phyloP scores from a whole-genome alignment of 2,888 invertebrate species.

The Pyrochroa serraticornis region DNA sequence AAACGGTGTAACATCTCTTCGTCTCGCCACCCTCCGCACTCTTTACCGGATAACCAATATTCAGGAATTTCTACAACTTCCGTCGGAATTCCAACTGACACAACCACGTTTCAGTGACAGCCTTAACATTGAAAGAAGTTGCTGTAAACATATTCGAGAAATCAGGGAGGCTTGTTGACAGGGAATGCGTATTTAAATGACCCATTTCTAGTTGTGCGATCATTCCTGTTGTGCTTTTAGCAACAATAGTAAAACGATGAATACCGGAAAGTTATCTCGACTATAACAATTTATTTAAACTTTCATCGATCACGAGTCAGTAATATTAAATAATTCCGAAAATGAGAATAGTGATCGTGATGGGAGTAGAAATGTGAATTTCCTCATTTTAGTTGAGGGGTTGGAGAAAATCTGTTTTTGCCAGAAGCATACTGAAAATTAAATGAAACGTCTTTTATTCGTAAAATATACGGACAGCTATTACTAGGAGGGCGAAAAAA shows the following conservation, averaged over 20 bases:
- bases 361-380: too few relatives aligned
- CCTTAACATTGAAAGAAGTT: slow-evolving; percentile 26
- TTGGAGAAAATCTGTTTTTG: slow-evolving; percentile 16
- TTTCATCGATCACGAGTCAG: too few relatives aligned
- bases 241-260: not conserved
- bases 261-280: not conserved
- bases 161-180: slow-evolving; percentile 24
- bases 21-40: slow-evolving; percentile 4
- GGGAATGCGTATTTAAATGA: slow-evolving; percentile 25
- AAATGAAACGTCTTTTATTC: slow-evolving; percentile 48
- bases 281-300: too few relatives aligned
- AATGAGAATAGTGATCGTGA: too few relatives aligned
- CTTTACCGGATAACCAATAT: slow-evolving; percentile 26
- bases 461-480: slow-evolving; percentile 44
- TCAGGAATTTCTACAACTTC: slow-evolving; percentile 30
- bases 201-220: slow-evolving; percentile 15
- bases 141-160: slow-evolving; percentile 27
- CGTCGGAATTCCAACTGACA: slow-evolving; percentile 29
- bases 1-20: slow-evolving; percentile 14
- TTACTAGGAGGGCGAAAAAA: slow-evolving; percentile 37
- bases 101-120: slow-evolving; percentile 26
- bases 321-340: not conserved
- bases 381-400: not conserved
- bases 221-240: slow-evolving; percentile 9
- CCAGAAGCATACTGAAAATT: slow-evolving; percentile 37